Conservation (phyloP, 30 jellyfish, hydroid and myxozoan genomes). For the Hydra vulgaris region DNA sequence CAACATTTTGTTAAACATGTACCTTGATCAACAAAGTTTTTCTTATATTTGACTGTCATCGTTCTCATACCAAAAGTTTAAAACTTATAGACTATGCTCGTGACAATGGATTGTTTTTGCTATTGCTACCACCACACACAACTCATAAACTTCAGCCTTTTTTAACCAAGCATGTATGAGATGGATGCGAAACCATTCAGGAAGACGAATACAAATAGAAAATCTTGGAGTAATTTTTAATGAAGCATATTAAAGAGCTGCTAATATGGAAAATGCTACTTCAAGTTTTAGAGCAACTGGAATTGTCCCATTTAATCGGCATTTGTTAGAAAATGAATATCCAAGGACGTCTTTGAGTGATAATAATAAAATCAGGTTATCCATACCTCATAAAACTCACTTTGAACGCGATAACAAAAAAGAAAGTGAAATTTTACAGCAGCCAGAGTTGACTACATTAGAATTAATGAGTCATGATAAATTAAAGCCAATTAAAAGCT, state of each 20-base stretch:
- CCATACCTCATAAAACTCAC: neutral
- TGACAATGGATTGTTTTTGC: slow-evolving; percentile 21
- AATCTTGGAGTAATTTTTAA: slow-evolving; percentile 27
- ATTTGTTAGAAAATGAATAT: neutral
- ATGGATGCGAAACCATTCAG: slow-evolving; percentile 37
- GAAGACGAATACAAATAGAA: slow-evolving; percentile 3
- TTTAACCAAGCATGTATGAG: slow-evolving; percentile 17
- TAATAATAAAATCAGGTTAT: neutral
- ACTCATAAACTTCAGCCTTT: slow-evolving; percentile 16
- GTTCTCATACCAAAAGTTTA: slow-evolving; percentile 19
- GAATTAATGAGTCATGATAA: neutral
- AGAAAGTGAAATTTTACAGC: neutral
- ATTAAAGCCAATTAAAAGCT: neutral
- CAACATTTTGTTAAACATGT: slow-evolving; percentile 25
- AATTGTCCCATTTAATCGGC: neutral
- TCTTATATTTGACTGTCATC: slow-evolving; percentile 32
- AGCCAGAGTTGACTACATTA: neutral
- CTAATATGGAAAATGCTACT: slow-evolving; percentile 33
- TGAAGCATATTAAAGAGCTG: slow-evolving; percentile 29
- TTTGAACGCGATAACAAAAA: neutral
- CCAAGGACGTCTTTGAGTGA: neutral
- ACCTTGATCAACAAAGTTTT: slow-evolving; percentile 21
- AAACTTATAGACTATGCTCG: slow-evolving; percentile 32
- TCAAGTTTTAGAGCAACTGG: slow-evolving; percentile 4
- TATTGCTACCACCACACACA: slow-evolving; percentile 31